Evolutionary conservation across 37 sponge, comb jelly and placozoan genomes (phyloP), one percentile per base, ranked within the genome.

Genomic region (Geodia barretti): DNA sequence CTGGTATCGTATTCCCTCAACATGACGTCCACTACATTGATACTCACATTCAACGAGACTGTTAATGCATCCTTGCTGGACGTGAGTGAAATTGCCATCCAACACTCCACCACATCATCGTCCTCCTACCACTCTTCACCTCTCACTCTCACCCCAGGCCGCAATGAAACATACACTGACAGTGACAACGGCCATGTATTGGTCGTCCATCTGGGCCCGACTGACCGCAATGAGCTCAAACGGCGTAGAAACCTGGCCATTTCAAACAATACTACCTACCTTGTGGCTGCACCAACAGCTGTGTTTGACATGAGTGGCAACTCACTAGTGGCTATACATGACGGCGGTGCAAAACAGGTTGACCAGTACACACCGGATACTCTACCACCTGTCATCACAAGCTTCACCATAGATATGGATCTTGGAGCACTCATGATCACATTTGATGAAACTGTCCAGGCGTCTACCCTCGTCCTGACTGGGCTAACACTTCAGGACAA

Each of bases 361-460:
- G 70, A 19, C 30, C 59, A 28, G 31, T 96, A 68, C 59, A 82
- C 78, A 2, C 68, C 73, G 14, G 97, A 96, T 60, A 39, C 8
- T 19, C 83, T 81, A 2, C 83, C 97, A 59, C 97, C 97, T 28
- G 78, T 88, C 1, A 54, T 96, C 2, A 72, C 71, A 7, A 64
- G 75, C 11, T 86, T 88, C 61, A 75, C 86, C 2, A 75, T 96
- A 54, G 91, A 96, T 68, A 96, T 96, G 97, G 73, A 96, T 67
- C 36, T 36, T 1, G 91, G 91, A 0, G 0, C 19, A 21, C 29
- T 96, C 43, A 65, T 79, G 0, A 76, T 96, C 33, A 90, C 93
- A 28, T 96, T 96, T 82, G 88, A 90, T 83, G 97, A 96, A 37
- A 96, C 97, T 62, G 84, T 96, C 19, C 71, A 68, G 60, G 97